A percentile compares a stretch with the other conserved stretches of the same genome.
phyloP scores from a whole-genome alignment of 1,140 invertebrate species.

The Apis dorsata region DNA sequence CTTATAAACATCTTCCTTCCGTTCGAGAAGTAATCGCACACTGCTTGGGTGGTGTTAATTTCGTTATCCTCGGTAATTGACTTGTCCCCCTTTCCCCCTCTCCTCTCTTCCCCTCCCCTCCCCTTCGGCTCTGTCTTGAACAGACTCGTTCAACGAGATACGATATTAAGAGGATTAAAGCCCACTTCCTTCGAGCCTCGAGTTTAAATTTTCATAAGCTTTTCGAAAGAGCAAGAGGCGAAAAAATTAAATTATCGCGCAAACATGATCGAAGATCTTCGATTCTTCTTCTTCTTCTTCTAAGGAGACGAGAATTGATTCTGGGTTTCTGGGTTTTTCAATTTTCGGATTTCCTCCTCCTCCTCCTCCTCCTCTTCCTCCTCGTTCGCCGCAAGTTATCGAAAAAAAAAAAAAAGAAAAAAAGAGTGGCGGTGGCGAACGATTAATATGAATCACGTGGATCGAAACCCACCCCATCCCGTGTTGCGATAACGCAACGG shows the following conservation, averaged over 20 bases:
- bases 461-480: neutral
- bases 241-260: too few species aligned
- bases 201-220: neutral
- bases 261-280: too few species aligned
- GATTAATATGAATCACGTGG: neutral
- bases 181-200: neutral
- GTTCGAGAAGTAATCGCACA: slow-evolving; percentile 2
- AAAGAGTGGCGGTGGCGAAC: too few species aligned
- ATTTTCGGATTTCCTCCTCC: too few species aligned
- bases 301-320: too few species aligned
- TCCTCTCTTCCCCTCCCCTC: too few species aligned
- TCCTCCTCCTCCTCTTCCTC: too few species aligned
- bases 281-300: too few species aligned
- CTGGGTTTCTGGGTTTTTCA: too few species aligned
- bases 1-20: neutral
- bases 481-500: neutral
- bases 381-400: too few species aligned
- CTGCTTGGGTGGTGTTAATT: neutral
- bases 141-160: neutral
- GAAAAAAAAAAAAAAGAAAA: too few species aligned
- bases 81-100: neutral
- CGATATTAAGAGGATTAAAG: neutral
- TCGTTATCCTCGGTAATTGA: slow-evolving; percentile 10
- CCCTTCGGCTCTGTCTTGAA: neutral
- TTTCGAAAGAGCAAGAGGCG: too few species aligned